A percentile compares a stretch with the other conserved stretches of the same genome.
Evolutionary conservation across 2,113 vertebrate genomes (phyloP).

Genomic region (Ornithorhynchus anatinus): DNA sequence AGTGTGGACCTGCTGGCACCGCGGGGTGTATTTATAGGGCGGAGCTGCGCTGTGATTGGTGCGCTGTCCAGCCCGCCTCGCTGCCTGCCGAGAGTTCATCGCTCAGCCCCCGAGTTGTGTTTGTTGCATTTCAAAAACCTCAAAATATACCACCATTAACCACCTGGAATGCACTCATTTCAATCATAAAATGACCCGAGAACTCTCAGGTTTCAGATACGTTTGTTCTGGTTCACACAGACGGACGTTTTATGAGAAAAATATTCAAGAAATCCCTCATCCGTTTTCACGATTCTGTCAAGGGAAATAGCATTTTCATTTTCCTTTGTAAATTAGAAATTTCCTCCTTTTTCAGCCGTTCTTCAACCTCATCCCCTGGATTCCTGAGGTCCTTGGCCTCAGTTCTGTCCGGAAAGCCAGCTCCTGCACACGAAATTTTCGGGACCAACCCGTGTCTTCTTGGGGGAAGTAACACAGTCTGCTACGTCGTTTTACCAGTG

Average conservation of each 20-base stretch:
- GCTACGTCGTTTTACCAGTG: no score
- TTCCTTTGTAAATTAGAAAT: constrained; percentile 50
- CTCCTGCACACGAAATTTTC: not conserved
- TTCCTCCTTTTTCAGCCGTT: not conserved
- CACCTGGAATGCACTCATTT: not conserved
- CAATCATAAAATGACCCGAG: constrained; percentile 11
- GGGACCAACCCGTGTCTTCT: constrained; percentile 33
- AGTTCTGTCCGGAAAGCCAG: not conserved
- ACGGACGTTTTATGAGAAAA: constrained; percentile 1
- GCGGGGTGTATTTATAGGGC: constrained; percentile 74
- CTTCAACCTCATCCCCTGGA: not conserved
- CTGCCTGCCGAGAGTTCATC: no score
- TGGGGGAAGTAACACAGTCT: constrained; percentile 45
- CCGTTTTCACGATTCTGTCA: constrained; percentile 27
- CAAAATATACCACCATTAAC: constrained; percentile 52
- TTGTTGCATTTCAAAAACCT: constrained; percentile 69
- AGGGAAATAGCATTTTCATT: constrained; percentile 37
- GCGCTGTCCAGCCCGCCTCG: constrained; percentile 57
- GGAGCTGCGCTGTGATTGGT: constrained; percentile 70
- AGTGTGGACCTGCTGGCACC: no score
- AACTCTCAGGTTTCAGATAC: constrained; percentile 23
- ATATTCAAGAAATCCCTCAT: constrained; percentile 29
- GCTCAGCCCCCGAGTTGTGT: constrained; percentile 65
- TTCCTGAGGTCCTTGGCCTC: constrained; percentile 18
- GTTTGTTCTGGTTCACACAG: not conserved